Conservation (phyloP, 2,888 invertebrate genomes). For the Phyllotreta cruciferae region DNA sequence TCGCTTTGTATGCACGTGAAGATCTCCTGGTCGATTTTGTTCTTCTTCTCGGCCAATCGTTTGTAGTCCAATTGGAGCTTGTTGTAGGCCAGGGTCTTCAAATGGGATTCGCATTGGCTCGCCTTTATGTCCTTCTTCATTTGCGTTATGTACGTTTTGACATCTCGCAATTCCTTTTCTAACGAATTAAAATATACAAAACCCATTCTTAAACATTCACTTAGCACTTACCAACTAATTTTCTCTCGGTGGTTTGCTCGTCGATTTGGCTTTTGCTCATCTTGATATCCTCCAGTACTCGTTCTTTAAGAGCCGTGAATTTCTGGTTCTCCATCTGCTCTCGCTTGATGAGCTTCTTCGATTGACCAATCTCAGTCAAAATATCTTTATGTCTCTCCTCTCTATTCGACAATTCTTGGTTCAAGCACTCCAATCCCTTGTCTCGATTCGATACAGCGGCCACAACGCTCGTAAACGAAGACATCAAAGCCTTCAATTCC, state of each 20-base stretch:
- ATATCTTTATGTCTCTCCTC: conserved; percentile 55
- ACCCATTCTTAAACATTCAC: conserved; percentile 45
- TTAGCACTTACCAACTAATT: background rate
- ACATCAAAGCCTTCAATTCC: conserved; percentile 73
- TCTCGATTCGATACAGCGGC: conserved; percentile 74
- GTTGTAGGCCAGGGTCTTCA: conserved; percentile 36
- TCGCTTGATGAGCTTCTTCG: conserved; percentile 70
- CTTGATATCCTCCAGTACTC: conserved; percentile 66
- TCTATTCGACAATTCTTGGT: conserved; percentile 62
- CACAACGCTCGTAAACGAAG: conserved; percentile 78
- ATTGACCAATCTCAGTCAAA: conserved; percentile 67
- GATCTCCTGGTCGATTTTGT: conserved; percentile 67
- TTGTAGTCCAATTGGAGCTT: conserved; percentile 59
- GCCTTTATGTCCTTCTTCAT: conserved; percentile 67
- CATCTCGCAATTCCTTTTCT: conserved; percentile 65
- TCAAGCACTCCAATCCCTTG: conserved; percentile 68
- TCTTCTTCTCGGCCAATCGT: conserved; percentile 63
- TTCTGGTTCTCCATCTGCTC: conserved; percentile 74
- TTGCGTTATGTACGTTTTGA: conserved; percentile 62
- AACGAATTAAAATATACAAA: conserved; percentile 54
- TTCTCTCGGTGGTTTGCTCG: conserved; percentile 62
- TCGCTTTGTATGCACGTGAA: conserved; percentile 39
- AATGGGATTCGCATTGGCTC: conserved; percentile 55
- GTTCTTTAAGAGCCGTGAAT: conserved; percentile 67
- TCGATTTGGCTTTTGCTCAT: conserved; percentile 61